Evolutionary conservation across 2,888 invertebrate genomes (phyloP).

Genomic region (Drosophila acutilabella): DNA sequence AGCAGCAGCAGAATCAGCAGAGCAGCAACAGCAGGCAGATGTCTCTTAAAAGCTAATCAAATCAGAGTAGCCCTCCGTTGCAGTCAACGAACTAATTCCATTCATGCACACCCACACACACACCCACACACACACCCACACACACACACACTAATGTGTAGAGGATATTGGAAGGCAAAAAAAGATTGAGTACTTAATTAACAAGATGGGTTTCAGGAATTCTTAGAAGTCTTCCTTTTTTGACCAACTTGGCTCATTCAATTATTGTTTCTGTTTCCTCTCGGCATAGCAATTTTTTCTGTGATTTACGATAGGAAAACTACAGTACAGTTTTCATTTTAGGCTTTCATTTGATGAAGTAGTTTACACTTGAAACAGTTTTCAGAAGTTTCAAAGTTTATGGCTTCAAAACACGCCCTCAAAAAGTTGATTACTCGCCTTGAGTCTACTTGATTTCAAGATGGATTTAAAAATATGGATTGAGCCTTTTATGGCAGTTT

Average conservation of each 20-base stretch:
- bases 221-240: background rate
- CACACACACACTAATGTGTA: background rate
- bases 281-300: background rate
- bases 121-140: background rate
- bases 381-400: too few relatives aligned
- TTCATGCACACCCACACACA: background rate
- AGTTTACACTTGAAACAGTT: too few relatives aligned
- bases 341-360: too few relatives aligned
- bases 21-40: constrained; percentile 10
- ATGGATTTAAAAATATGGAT: constrained; percentile 1
- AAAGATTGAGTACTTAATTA: constrained; percentile 9
- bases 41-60: constrained; percentile 44
- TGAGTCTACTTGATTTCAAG: background rate
- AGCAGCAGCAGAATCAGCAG: constrained; percentile 3
- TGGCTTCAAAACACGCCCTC: background rate
- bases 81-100: constrained; percentile 11
- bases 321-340: too few relatives aligned
- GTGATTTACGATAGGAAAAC: too few relatives aligned
- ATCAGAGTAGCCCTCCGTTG: constrained; percentile 21
- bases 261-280: background rate
- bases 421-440: background rate
- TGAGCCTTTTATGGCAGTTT: constrained; percentile 3
- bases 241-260: background rate
- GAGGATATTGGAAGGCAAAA: constrained; percentile 2
- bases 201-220: background rate